Base-by-base conservation (phyloP, 2,113 vertebrate species). In the Podarcis muralis region DNA sequence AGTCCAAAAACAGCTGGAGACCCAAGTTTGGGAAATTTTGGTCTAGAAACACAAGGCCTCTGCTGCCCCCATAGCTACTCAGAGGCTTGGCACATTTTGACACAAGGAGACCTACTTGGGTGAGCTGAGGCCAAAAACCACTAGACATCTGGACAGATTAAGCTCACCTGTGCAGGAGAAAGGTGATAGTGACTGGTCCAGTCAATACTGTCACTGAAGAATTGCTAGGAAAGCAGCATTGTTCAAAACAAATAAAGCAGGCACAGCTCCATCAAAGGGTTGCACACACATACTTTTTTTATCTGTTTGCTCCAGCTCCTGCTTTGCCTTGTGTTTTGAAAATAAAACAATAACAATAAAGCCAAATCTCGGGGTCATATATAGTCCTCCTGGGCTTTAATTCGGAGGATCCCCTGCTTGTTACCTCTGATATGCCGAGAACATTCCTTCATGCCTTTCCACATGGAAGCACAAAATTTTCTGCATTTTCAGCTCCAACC, bases 371-470 rank as follows among this genome's bases (percentile, higher is more conserved):
- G 35, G 89, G 88, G 84, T 80, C 78, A 85, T 75, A 71, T 82
- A 91, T 93, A 93, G 80, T 88, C 85, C 93, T 94, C 79, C 68
- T 53, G 48, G 48, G 48, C 11, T 20, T 94, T 82, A 93, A 88
- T 87, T 90, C 76, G 95, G 93, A 95, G 91, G 83, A 88, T 91
- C 84, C 48, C 48, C 89, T 91, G 92, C 94, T 88, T 77, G 23
- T 68, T 92, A 87, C 93, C 95, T 95, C 90, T 95, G 94, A 96
- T 94, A 27, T 2, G 93, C 92, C 94, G 91, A 89, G 93, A 87
- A 95, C 95, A 96, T 97, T 97, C 97, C 96, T 97, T 96, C 94
- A 95, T 95, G 97, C 95, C 94, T 95, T 94, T 96, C 93, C 95
- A 91, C 93, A 95, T 95, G 90, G 93, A 94, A 94, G 92, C 96